Conservation (phyloP, 2,113 vertebrate species). For the Ictalurus punctatus region DNA sequence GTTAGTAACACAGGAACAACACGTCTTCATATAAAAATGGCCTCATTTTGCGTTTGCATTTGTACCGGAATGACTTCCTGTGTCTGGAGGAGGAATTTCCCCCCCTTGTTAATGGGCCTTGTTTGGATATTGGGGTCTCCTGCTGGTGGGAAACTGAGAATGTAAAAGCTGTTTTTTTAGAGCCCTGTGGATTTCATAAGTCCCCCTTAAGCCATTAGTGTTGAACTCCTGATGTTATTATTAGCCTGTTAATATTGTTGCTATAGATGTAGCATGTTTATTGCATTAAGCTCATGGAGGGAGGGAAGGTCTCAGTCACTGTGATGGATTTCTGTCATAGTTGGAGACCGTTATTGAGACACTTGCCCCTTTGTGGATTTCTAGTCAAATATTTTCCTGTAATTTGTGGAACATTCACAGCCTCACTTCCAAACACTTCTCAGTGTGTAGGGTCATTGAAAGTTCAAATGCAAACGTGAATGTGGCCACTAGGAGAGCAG, state of each 20-base stretch:
- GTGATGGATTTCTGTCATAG: slow-evolving; percentile 5
- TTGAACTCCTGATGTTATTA: slow-evolving; percentile 26
- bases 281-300: neutral
- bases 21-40: slow-evolving; percentile 1
- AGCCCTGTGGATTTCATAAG: slow-evolving; percentile 38
- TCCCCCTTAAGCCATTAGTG: slow-evolving; percentile 26
- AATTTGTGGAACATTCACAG: slow-evolving; percentile 14
- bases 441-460: neutral
- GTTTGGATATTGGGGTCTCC: slow-evolving; percentile 55
- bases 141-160: slow-evolving; percentile 56
- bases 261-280: slow-evolving; percentile 21
- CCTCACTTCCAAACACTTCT: neutral
- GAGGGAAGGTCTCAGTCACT: neutral
- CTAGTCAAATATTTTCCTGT: neutral
- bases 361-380: neutral
- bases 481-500: neutral
- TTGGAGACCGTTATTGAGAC: neutral
- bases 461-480: neutral
- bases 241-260: slow-evolving; percentile 32
- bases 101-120: slow-evolving; percentile 43
- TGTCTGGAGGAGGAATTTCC: slow-evolving; percentile 43
- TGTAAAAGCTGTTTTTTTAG: slow-evolving; percentile 37
- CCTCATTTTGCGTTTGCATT: slow-evolving; percentile 27
- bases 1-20: neutral
- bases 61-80: slow-evolving; percentile 40